Evolutionary conservation across 2,888 invertebrate genomes (phyloP).

Genomic region (Alloscopus bannaensis): DNA sequence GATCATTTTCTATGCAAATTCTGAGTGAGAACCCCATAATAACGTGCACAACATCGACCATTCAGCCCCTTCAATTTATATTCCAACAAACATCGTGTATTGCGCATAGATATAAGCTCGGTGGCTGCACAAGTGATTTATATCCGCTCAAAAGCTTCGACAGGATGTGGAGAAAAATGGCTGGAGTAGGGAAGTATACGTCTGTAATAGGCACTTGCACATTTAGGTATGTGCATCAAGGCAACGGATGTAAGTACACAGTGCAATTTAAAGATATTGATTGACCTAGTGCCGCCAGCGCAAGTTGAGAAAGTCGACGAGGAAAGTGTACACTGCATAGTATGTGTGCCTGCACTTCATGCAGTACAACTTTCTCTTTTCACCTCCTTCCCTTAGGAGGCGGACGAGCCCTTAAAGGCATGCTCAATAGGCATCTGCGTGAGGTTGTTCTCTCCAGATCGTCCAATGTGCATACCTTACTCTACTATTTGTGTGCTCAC

Average conservation of each 20-base stretch:
- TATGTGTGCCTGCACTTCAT: background rate
- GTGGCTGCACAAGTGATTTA: too few species aligned
- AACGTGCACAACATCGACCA: too few species aligned
- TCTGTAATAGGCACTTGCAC: background rate
- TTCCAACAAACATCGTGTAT: too few species aligned
- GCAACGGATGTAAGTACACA: slow-evolving; percentile 11
- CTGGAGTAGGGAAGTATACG: background rate
- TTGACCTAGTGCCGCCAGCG: slow-evolving; percentile 24
- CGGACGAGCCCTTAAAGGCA: slow-evolving; percentile 16
- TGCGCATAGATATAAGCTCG: too few species aligned
- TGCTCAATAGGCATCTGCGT: background rate
- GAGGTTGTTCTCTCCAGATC: background rate
- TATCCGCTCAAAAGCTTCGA: too few species aligned
- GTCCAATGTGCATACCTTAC: background rate
- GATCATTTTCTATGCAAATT: slow-evolving; percentile 17
- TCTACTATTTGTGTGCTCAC: background rate
- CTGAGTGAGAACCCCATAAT: background rate
- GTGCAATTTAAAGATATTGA: slow-evolving; percentile 28
- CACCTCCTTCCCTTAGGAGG: background rate
- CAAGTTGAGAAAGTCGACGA: background rate
- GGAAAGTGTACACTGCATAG: background rate
- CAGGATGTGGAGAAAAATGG: too few species aligned
- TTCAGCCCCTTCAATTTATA: too few species aligned
- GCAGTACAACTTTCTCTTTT: slow-evolving; percentile 16
- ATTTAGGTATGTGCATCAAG: background rate